Evolutionary conservation across 2,888 invertebrate genomes (phyloP), one percentile per base, ranked within the genome.

Genomic region (Bellardia bayeri): DNA sequence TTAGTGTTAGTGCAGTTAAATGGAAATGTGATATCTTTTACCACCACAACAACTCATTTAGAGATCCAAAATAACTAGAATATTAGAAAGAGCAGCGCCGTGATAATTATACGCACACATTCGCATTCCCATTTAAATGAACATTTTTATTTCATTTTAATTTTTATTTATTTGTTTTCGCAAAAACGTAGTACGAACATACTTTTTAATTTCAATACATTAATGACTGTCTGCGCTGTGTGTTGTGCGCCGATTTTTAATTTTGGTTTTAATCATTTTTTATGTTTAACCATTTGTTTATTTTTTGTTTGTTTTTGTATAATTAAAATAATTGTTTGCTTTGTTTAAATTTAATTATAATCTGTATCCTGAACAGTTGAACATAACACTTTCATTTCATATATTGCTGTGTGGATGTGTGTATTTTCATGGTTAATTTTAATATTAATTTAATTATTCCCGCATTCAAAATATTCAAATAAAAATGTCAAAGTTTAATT

Each of bases 261-360:
- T 71, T 16, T 51, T 7, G 9, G 6, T 51, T 51, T 80, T 54
- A 66, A 82, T 74, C 66, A 14, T 40, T 72, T 64, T 71, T 13
- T 5, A 80, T 72, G n/a, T 74, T 80, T 63, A 49, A 13, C 13
- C 23, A 11, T 33, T 49, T 63, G 69, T 78, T 42, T 68, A 13
- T 74, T n/a, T 45, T 13, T 45, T 13, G 16, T 49, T 72, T 64
- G 33, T 42, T 2, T 16, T 63, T 74, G 56, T 54, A 30, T 51
- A 54, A 54, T 30, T 23, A 5, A 51, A 40, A 45, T 42, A 16
- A 72, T 82, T 74, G 11, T 80, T 81, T 72, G 13, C 64, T 72
- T 30, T 63, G 63, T 64, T 45, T 56, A 16, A 56, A 54, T 80
- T 71, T 54, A 63, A 51, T 72, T 42, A 8, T 42, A 72, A 56